These are phyloP conservation scores for Drosophila simulans DNA, from an alignment of 1,140 invertebrate species.

Conservation along the genomic window DNA sequence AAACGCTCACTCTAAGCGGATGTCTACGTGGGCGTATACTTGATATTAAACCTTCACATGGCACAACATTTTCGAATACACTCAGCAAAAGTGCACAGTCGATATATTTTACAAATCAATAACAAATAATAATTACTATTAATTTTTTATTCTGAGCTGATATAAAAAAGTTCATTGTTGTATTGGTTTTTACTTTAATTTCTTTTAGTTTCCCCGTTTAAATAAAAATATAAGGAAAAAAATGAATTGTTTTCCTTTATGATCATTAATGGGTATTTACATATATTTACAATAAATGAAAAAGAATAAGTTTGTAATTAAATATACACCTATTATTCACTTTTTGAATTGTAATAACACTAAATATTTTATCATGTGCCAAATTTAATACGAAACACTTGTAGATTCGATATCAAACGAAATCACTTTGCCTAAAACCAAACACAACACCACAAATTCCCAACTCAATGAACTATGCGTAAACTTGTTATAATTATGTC, in stretches of 20 bases:
- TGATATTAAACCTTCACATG: constrained; percentile 20
- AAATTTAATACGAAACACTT: not conserved
- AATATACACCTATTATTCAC: too few relatives aligned
- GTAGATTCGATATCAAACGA: not conserved
- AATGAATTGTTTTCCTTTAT: too few relatives aligned
- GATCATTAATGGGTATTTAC: too few relatives aligned
- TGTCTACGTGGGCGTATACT: constrained; percentile 9
- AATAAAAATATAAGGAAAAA: too few relatives aligned
- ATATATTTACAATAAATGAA: too few relatives aligned
- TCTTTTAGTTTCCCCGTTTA: too few relatives aligned
- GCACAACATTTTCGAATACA: not conserved
- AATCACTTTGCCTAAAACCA: not conserved
- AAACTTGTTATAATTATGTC: not conserved
- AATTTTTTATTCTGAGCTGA: too few relatives aligned
- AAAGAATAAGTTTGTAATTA: too few relatives aligned
- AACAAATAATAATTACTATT: too few relatives aligned
- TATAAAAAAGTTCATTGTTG: too few relatives aligned
- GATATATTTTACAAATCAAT: too few relatives aligned
- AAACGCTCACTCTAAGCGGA: constrained; percentile 18
- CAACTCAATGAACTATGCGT: constrained; percentile 2
- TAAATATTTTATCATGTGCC: not conserved
- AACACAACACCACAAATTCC: not conserved
- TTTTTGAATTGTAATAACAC: not conserved
- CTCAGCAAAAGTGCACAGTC: not conserved
- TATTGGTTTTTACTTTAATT: too few relatives aligned